These are phyloP conservation scores for Chlorops oryzae DNA, from an alignment of 1,140 invertebrate species.

Conservation along the genomic window DNA sequence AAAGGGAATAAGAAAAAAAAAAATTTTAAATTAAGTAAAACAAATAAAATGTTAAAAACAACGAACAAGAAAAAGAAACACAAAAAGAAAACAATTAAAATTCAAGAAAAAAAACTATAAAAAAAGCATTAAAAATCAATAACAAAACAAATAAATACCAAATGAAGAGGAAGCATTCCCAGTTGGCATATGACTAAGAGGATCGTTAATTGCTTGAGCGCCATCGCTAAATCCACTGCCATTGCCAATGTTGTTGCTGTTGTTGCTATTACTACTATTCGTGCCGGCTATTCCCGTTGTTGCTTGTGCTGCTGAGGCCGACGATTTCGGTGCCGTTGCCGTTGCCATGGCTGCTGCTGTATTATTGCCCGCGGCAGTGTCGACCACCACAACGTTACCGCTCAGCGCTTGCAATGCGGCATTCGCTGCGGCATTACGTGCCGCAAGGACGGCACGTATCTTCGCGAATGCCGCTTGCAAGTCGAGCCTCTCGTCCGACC, in stretches of 20 bases:
- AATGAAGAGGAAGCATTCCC: conserved; percentile 36
- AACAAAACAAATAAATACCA: conserved; percentile 16
- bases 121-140: conserved; percentile 10
- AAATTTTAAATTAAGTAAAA: conserved; percentile 4
- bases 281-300: background rate
- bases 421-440: conserved; percentile 34
- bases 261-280: conserved; percentile 3
- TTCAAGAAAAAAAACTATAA: conserved; percentile 11
- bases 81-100: conserved; percentile 6
- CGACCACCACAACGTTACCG: conserved; percentile 6
- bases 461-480: conserved; percentile 40
- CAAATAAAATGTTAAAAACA: conserved; percentile 12
- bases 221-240: conserved; percentile 11
- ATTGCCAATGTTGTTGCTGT: conserved; percentile 4
- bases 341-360: conserved; percentile 4
- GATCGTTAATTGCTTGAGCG: conserved; percentile 24
- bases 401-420: conserved; percentile 19
- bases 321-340: conserved; percentile 11
- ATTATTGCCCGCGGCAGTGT: background rate
- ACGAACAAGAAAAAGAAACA: conserved; percentile 10
- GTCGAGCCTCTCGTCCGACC: conserved; percentile 38
- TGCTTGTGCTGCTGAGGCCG: conserved; percentile 2
- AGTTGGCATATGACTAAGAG: conserved; percentile 41
- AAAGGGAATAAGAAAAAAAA: conserved; percentile 11
- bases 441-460: conserved; percentile 36